A percentile compares a stretch with the other conserved stretches of the same genome.
These are phyloP conservation scores for Lasius fuliginosus DNA, from an alignment of 2,888 invertebrate genomes.

Conservation along the genomic window DNA sequence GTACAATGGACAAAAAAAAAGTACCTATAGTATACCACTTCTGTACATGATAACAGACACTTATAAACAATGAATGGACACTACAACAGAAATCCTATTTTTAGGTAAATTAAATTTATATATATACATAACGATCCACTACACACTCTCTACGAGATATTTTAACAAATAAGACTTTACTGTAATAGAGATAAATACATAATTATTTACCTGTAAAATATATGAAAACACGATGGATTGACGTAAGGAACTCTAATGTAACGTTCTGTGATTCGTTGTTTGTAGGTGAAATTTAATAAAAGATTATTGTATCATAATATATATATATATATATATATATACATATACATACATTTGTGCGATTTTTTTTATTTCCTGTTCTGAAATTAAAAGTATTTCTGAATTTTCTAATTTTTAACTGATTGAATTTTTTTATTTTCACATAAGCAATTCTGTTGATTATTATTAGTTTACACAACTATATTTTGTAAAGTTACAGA, in stretches of 20 bases:
- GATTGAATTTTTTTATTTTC: neutral
- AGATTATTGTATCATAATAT: constrained; percentile 84
- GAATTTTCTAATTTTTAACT: neutral
- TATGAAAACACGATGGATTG: constrained; percentile 85
- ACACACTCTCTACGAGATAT: constrained; percentile 83
- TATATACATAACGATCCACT: constrained; percentile 83
- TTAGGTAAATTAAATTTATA: constrained; percentile 85
- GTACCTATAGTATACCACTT: constrained; percentile 83
- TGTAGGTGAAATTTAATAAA: constrained; percentile 87
- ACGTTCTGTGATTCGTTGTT: constrained; percentile 87
- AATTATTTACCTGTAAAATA: constrained; percentile 86
- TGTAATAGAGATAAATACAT: constrained; percentile 85
- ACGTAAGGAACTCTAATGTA: constrained; percentile 86
- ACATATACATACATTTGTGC: neutral
- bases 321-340: neutral
- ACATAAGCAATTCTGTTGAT: neutral
- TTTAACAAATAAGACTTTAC: constrained; percentile 85
- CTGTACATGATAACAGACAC: constrained; percentile 80
- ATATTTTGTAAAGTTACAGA: neutral
- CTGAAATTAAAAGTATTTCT: neutral
- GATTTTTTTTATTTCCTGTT: neutral
- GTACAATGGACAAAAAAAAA: constrained; percentile 85
- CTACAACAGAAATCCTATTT: constrained; percentile 83
- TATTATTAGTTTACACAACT: neutral
- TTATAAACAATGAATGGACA: constrained; percentile 83